phyloP scores from a whole-genome alignment of 1,140 invertebrate species.

The Brachionus paranguensis region DNA sequence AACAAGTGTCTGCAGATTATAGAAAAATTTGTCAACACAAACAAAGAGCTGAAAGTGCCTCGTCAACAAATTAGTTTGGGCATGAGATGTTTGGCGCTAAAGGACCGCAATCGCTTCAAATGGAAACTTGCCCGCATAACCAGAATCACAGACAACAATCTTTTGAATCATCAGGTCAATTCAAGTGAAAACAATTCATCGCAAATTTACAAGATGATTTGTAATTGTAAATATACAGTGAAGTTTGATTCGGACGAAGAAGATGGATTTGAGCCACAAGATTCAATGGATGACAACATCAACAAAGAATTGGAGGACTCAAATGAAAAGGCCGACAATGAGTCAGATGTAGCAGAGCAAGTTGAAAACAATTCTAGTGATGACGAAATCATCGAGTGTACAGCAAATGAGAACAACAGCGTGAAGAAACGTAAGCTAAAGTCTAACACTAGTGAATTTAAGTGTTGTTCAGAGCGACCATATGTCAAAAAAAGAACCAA shows the following conservation, averaged over 20 bases:
- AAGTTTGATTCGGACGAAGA: constrained; percentile 33
- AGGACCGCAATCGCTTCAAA: background rate
- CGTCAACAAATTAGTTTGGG: background rate
- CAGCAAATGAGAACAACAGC: background rate
- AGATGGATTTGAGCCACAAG: background rate
- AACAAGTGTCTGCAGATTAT: background rate
- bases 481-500: constrained; percentile 3
- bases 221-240: constrained; percentile 27
- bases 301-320: background rate
- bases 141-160: background rate
- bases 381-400: background rate
- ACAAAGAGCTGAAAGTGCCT: background rate
- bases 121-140: constrained; percentile 14
- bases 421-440: background rate
- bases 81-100: constrained; percentile 8
- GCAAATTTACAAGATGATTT: background rate
- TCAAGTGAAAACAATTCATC: background rate
- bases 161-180: background rate
- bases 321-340: background rate
- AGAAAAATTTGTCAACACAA: background rate
- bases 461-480: background rate
- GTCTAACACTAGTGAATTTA: background rate
- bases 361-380: background rate
- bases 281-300: background rate
- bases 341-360: background rate